Base-by-base conservation (phyloP, 2,113 vertebrate species). In the Elachura formosa region DNA sequence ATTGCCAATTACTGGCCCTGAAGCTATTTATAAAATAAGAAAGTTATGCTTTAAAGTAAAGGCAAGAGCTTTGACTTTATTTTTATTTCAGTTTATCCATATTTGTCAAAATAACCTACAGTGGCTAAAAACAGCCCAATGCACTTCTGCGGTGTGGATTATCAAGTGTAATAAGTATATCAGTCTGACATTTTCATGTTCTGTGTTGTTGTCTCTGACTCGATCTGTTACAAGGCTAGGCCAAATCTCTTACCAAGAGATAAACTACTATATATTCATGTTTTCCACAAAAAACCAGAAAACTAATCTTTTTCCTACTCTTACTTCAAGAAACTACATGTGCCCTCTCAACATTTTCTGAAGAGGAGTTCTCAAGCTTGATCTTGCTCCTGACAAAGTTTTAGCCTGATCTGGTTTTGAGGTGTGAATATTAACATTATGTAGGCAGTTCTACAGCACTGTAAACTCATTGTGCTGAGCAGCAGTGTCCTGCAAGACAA, bases 251-350 rank as follows among this genome's bases (percentile, higher is more conserved):
- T 88, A 33, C 11, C 33, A 52, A 29, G 26, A 48, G 13, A 72
- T 31, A 22, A 76, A 67, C 6, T 63, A 15, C 10, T 49, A 45
- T 72, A 87, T 55, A 28, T 33, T 56, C 5, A 2, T 0, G 0
- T 29, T 83, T 82, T 38, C 24, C 11, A 18, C 3, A 18, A 77
- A 80, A 52, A 68, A 59, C 4, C 4, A 22, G 3, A 40, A 34
- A 4, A 2, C 9, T 40, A 6, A 43, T 26, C n/a, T 26, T 8
- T 6, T 14, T 8, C 7, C 23, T 66, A 6, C 4, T 45, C 12
- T 64, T 48, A 40, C 5, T 73, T 68, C 6, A 5, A 25, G 13
- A 69, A 69, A 40, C 3, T 8, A 41, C 14, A 14, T 2, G 2
- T 45, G n/a, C 28, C 6, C 18, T 67, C 29, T 73, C 13, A 63